phyloP scores from a whole-genome alignment of 2,113 vertebrate genomes.

The Alaudala cheleensis region DNA sequence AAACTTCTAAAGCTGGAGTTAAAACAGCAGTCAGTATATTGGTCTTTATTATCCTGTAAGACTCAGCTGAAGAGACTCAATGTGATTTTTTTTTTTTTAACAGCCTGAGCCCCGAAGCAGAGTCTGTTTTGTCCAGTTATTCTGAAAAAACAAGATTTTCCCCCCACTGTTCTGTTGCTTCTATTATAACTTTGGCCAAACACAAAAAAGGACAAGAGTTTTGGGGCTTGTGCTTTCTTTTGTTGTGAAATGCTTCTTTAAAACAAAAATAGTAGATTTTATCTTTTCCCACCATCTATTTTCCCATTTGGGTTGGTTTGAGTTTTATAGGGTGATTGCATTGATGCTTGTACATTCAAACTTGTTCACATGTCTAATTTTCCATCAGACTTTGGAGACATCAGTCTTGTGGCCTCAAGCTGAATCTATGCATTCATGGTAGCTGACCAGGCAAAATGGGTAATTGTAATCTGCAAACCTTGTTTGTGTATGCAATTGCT shows the following conservation, averaged over 20 bases:
- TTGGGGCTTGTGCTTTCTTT: not conserved
- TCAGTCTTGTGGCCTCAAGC: not conserved
- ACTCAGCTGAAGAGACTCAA: not conserved
- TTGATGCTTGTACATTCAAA: not conserved
- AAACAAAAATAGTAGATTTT: not conserved
- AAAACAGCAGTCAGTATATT: not conserved
- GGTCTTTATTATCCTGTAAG: not conserved
- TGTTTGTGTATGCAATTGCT: not conserved
- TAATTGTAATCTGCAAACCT: not conserved
- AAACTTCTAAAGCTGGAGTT: too few relatives aligned
- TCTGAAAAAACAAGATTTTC: not conserved
- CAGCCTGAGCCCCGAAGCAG: not conserved
- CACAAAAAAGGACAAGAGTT: not conserved
- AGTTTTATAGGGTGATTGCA: not conserved
- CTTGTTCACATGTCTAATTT: not conserved
- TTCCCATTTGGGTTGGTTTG: not conserved
- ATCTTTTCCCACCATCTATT: slow-evolving; percentile 7
- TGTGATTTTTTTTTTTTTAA: not conserved
- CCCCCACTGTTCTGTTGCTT: not conserved
- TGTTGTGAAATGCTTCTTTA: slow-evolving; percentile 21
- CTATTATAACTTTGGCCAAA: not conserved
- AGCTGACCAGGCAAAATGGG: not conserved
- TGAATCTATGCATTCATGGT: not conserved
- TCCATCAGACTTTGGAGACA: not conserved
- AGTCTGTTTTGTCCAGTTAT: not conserved